Base-by-base conservation (phyloP, 2,113 vertebrate genomes). In the Nothobranchius kuhntae region DNA sequence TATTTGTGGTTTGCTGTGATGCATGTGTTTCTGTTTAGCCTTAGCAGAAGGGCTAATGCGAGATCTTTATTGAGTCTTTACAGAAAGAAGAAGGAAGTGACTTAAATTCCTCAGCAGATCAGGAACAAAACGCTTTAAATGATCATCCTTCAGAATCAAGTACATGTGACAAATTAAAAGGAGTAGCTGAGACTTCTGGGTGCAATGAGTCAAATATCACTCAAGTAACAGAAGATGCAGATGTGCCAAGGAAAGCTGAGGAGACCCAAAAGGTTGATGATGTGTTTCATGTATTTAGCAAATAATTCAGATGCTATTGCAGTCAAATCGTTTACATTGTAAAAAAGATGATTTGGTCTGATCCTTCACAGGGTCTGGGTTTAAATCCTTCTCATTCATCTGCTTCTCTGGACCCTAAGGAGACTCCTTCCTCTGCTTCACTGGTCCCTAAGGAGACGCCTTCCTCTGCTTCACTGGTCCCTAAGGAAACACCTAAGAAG, bases 301-400 rank as follows among this genome's bases (percentile, higher is more conserved):
- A 14, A 14, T 4, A 30, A 4, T 30, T 2, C 30, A 30, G 30
- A 30, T 30, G 4, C 2, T 30, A 4, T 30, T 30, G 30, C 30
- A 30, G 30, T 30, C 2, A 30, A 30, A 30, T 30, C 2, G 4
- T 30, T 30, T 30, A 30, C 30, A 30, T 4, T 30, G 30, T 30
- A 30, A 30, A 30, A 30, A 30, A 30, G 30, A 30, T 3, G 30
- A 30, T 30, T n/a, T 13, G 51, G 11, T 48, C 7, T 75, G 53
- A 40, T 53, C 38, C 9, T 78, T 65, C 13, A 40, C 64, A 92
- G 92, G 80, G 81, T 60, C 77, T 89, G 51, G 70, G 88, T 67
- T 81, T 89, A 73, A 86, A 78, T 65, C 83, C 86, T 78, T 86
- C 82, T 40, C 66, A 87, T 40, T 65, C 60, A 24, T 70, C 50